Evolutionary conservation across 2,888 invertebrate genomes (phyloP).

Genomic region (Thereva nobilitata): DNA sequence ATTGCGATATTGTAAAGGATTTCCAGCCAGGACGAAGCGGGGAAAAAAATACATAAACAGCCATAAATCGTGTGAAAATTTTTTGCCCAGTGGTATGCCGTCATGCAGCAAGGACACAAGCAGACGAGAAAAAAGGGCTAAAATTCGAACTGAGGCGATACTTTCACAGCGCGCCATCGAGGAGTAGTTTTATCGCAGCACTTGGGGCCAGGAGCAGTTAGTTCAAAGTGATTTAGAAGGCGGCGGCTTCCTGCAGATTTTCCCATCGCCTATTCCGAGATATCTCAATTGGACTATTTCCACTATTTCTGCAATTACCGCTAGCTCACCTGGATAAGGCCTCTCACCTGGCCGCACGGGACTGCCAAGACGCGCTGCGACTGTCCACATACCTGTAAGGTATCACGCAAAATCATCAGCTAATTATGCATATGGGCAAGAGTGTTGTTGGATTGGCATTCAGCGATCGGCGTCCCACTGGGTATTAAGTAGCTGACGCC

Average conservation of each 20-base stretch:
- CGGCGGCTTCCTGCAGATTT: conserved; percentile 13
- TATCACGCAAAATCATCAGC: conserved; percentile 15
- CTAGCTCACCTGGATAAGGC: conserved; percentile 1
- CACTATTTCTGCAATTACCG: conserved; percentile 13
- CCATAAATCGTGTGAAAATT: conserved; percentile 24
- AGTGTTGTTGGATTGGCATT: conserved; percentile 10
- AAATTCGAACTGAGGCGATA: too few relatives aligned
- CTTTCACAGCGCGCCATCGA: neutral
- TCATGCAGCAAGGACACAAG: conserved; percentile 1
- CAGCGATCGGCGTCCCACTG: conserved; percentile 10
- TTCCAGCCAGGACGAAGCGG: conserved; percentile 9
- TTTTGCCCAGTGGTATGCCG: conserved; percentile 4
- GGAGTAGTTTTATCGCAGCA: neutral
- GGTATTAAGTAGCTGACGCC: conserved; percentile 20
- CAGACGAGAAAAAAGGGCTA: neutral
- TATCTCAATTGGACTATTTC: conserved; percentile 21
- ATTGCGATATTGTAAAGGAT: conserved; percentile 17
- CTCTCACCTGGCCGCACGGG: neutral
- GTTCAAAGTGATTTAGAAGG: conserved; percentile 11
- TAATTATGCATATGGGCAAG: conserved; percentile 17
- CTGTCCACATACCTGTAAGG: neutral
- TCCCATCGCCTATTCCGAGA: conserved; percentile 5
- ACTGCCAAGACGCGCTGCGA: neutral
- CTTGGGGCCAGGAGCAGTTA: neutral
- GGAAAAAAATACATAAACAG: conserved; percentile 27